Base-by-base conservation (phyloP, 2,888 invertebrate species). In the Hololepta plana region DNA sequence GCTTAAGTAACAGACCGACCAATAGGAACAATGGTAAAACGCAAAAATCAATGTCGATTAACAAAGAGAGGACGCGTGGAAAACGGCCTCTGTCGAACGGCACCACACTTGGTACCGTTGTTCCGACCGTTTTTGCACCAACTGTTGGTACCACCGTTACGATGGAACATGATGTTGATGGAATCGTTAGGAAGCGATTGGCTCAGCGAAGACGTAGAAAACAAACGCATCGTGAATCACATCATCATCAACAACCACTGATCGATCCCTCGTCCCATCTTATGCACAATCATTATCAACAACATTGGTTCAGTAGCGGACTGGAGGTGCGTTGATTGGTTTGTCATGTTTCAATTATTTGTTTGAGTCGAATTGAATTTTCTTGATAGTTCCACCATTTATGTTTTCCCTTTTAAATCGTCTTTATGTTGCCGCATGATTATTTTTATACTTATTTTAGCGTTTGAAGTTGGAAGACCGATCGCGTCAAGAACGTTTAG, bases 231-330 rank as follows among this genome's bases (percentile, higher is more conserved):
- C n/a, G n/a, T n/a, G n/a, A n/a, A n/a, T 12, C 21, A 21, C 11
- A 14, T 31, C 31, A n/a, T n/a, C n/a, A n/a, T n/a, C n/a, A n/a
- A n/a, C 35, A 36, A 17, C 39, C 39, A 30, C 17, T 7, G 6
- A 6, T 7, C 17, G 8, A 7, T 6, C 23, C 28, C 10, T 28
- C 28, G 20, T 31, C 24, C 20, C 37, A 42, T 15, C 35, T 33
- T 24, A 36, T 45, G 24, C 45, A 40, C 35, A 54, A 54, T 39
- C 47, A 49, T 33, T 53, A 54, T 38, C 54, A 54, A 34, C 46
- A 48, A 27, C 46, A 51, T 32, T 54, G 54, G 54, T 53, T 53
- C 33, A 51, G 52, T 38, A 39, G 49, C 26, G 51, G 53, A 32
- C 39, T 54, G 28, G 54, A 54, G 44, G 53, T 53, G 21, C 10